These are phyloP conservation scores for Patella caerulea DNA, from an alignment of 2,888 invertebrate genomes.

Conservation along the genomic window DNA sequence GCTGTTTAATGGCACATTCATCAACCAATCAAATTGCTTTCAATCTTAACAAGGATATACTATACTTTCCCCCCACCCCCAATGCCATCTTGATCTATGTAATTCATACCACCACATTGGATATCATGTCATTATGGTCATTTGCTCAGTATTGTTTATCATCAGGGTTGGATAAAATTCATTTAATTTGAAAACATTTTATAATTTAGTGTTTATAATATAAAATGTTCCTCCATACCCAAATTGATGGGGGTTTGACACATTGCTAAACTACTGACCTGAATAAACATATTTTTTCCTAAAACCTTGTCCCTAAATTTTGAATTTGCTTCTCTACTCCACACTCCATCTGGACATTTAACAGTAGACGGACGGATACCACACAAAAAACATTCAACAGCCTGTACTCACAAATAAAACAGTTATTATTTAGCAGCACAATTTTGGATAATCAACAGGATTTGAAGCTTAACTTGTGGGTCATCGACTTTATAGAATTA, in stretches of 20 bases:
- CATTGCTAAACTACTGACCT: slow-evolving; percentile 46
- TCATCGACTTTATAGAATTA: not conserved
- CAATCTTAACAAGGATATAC: too few species aligned
- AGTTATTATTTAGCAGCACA: too few species aligned
- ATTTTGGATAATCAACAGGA: too few species aligned
- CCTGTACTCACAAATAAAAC: slow-evolving; percentile 61
- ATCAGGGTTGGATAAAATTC: too few species aligned
- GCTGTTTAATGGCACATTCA: too few species aligned
- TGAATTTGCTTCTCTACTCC: slow-evolving; percentile 76
- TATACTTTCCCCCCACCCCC: too few species aligned
- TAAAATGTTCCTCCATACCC: not conserved
- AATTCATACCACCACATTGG: too few species aligned
- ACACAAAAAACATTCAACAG: slow-evolving; percentile 81
- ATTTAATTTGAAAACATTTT: not conserved
- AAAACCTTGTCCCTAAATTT: slow-evolving; percentile 54
- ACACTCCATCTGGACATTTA: slow-evolving; percentile 76
- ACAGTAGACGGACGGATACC: slow-evolving; percentile 80
- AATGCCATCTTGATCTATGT: too few species aligned
- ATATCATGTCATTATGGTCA: too few species aligned
- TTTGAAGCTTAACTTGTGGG: not conserved
- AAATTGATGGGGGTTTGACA: slow-evolving; percentile 21
- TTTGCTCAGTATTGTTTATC: too few species aligned
- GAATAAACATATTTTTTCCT: slow-evolving; percentile 43
- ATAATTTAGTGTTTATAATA: not conserved
- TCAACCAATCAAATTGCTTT: too few species aligned